Evolutionary conservation across 2,113 vertebrate genomes (phyloP).

Genomic region (Pelmatolapia mariae): DNA sequence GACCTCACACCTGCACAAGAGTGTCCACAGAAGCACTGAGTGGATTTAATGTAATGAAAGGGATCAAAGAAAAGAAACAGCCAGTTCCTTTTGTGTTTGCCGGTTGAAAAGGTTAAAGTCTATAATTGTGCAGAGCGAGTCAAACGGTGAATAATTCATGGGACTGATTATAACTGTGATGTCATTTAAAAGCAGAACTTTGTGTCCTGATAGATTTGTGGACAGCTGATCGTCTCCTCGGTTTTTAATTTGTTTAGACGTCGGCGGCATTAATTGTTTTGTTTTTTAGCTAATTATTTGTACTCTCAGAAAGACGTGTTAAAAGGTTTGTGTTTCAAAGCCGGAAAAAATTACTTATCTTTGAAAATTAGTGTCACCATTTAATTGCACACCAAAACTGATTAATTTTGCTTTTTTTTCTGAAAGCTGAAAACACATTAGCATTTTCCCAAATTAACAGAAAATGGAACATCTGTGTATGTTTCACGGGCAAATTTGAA

Average conservation of each 20-base stretch:
- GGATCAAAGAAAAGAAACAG: conserved; percentile 5
- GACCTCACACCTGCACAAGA: background rate
- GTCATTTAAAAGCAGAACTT: background rate
- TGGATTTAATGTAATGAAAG: conserved; percentile 5
- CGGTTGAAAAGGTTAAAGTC: conserved; percentile 41
- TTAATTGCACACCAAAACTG: background rate
- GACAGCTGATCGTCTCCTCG: background rate
- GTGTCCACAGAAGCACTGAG: background rate
- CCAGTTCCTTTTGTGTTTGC: conserved; percentile 25
- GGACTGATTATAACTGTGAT: background rate
- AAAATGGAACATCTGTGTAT: background rate
- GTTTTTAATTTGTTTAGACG: background rate
- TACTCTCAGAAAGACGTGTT: background rate
- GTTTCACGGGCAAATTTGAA: background rate
- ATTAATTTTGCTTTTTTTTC: background rate
- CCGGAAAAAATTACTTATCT: background rate
- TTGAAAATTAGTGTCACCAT: background rate
- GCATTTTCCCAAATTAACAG: background rate
- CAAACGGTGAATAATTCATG: conserved; percentile 36
- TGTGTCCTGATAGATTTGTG: background rate
- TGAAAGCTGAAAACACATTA: background rate
- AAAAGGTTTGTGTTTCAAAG: background rate
- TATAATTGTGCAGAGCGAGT: conserved; percentile 14
- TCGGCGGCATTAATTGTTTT: background rate
- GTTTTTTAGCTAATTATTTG: background rate